Conservation (phyloP, 2,888 invertebrate genomes). For the Platerodrilus igneus region DNA sequence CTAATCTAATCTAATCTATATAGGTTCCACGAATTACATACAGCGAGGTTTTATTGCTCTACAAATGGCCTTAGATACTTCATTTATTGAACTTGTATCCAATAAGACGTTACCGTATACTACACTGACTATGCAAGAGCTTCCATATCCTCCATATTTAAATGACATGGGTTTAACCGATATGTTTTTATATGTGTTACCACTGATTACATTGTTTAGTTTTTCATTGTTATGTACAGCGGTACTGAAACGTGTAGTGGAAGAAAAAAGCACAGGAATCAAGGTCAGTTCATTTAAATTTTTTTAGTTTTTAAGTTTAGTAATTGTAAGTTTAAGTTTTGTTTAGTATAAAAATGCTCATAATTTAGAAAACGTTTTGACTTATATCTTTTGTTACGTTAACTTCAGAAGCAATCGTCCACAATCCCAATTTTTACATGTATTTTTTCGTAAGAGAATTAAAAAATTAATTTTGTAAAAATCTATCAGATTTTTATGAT, state of each 20-base stretch:
- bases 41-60: conserved; percentile 53
- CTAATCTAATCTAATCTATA: too few relatives aligned
- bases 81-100: conserved; percentile 48
- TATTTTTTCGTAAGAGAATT: too few relatives aligned
- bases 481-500: too few relatives aligned
- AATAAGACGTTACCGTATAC: conserved; percentile 21
- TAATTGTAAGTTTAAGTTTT: too few relatives aligned
- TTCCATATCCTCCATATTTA: conserved; percentile 52
- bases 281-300: too few relatives aligned
- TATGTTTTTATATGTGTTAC: conserved; percentile 42
- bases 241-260: conserved; percentile 53
- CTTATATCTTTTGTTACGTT: too few relatives aligned
- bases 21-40: conserved; percentile 48
- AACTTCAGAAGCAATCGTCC: too few relatives aligned
- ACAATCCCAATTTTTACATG: too few relatives aligned
- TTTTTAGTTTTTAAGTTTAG: neutral
- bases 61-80: conserved; percentile 58
- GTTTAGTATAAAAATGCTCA: too few relatives aligned
- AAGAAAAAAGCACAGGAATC: conserved; percentile 57
- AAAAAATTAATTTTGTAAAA: too few relatives aligned
- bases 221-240: conserved; percentile 53
- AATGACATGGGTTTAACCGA: conserved; percentile 36
- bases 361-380: too few relatives aligned
- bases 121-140: conserved; percentile 50
- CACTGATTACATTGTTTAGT: conserved; percentile 46